A percentile compares a stretch with the other conserved stretches of the same genome.
Evolutionary conservation across 1,140 invertebrate genomes (phyloP).

Genomic region (Streblospio benedicti): DNA sequence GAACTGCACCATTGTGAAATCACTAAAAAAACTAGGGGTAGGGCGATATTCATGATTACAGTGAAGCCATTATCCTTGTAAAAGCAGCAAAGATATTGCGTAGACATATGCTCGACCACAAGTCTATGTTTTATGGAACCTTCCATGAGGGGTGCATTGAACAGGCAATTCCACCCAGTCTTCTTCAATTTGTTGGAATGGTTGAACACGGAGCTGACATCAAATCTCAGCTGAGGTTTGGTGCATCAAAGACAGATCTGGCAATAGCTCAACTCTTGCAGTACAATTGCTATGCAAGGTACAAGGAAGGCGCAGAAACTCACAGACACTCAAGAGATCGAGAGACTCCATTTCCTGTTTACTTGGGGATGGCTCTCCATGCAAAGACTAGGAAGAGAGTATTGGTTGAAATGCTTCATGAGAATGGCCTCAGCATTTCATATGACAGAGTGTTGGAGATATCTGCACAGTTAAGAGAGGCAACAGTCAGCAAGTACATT

Average conservation of each 20-base stretch:
- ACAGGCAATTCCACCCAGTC: constrained; percentile 15
- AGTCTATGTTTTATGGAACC: constrained; percentile 7
- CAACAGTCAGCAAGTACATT: neutral
- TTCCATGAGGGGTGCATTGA: constrained; percentile 15
- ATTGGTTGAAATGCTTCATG: too few species aligned
- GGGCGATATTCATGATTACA: constrained; percentile 8
- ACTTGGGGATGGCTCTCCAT: neutral
- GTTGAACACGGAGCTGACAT: constrained; percentile 16
- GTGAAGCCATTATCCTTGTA: constrained; percentile 13
- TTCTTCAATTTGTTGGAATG: constrained; percentile 20
- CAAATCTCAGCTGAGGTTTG: constrained; percentile 14
- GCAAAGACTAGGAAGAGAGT: neutral
- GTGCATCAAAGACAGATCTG: constrained; percentile 11
- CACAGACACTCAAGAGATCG: constrained; percentile 13
- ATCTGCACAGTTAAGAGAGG: neutral
- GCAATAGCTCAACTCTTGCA: constrained; percentile 20
- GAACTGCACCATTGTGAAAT: too few species aligned
- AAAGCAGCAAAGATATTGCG: constrained; percentile 18
- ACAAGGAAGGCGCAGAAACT: neutral
- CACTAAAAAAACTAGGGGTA: too few species aligned
- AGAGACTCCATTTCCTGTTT: neutral
- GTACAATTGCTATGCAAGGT: constrained; percentile 16
- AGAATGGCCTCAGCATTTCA: too few species aligned
- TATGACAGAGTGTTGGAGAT: neutral
- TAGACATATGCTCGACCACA: constrained; percentile 18